Evolutionary conservation across 2,113 vertebrate genomes (phyloP), one percentile per base, ranked within the genome.

Genomic region (Platichthys stellatus): DNA sequence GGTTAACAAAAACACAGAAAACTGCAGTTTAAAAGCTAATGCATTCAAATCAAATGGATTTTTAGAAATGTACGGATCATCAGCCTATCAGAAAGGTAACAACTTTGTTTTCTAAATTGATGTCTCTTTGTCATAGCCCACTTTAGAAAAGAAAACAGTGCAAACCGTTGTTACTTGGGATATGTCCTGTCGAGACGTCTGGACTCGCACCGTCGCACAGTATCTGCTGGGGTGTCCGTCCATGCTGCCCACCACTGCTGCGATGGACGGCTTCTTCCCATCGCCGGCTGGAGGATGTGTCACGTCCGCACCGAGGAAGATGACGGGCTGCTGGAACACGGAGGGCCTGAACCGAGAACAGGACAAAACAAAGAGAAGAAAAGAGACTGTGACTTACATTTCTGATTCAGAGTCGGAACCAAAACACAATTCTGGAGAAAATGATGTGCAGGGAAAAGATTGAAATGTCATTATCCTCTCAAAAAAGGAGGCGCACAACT

Each of bases 171-270:
- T 54, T 65, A 90, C 92, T 86, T 98, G 97, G 56, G 98, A 96
- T 53, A 97, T 95, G 81, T 99, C 97, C 87, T 99, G 98, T 3
- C 97, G 95, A 0, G 97, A 98, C 0, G 97, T 98, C 93, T 99
- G 98, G 75, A 99, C 98, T 0, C 98, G 93, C 56, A 99, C 98
- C 0, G 98, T 99, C 28, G 98, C 98, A 0, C 98, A 99, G 93
- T 99, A 99, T 3, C 98, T 96, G 88, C 98, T 99, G 10, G 98
- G 98, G 74, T 98, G 97, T 0, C 97, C 98, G 0, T 99, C 98
- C 98, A 99, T 99, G 90, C 98, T 99, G 86, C 98, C 98, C 35
- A 99, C 98, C 66, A 99, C 98, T 0, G 98, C 98, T 0, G 98
- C 98, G 0, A 99, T 99, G 61, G 98, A 99, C 0, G 98, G 98